Evolutionary conservation across 2,113 vertebrate genomes (phyloP), one percentile per base, ranked within the genome.

Genomic region (Macroglossus sobrinus): DNA sequence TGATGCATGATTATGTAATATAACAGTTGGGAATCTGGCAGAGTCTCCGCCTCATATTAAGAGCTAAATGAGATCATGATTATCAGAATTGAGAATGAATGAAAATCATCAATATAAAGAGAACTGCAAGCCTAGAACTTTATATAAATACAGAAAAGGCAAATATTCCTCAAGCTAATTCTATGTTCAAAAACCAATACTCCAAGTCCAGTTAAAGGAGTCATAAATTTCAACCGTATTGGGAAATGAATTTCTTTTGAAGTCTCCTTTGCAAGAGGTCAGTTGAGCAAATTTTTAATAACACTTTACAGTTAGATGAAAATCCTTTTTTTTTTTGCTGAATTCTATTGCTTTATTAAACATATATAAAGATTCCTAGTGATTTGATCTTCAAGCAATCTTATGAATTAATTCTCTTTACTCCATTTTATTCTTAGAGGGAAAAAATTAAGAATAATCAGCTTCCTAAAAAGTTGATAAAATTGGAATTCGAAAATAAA

Each of bases 251-350:
- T 84, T 92, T 89, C 74, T 55, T 89, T 84, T 69, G 87, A 94
- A 64, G 22, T 84, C 45, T 90, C 50, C 50, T 75, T 64, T 35
- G 12, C 38, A 75, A 63, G 57, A 82, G 82, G 68, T 95, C 63
- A 74, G 8, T 13, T 53, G 24, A 91, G 33, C 47, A 95, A 85
- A 64, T 45, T 84, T 85, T 91, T 81, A 94, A 90, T 82, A 92
- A 79, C 21, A 53, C 69, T 94, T 94, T 90, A 93, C 75, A 95
- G 66, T 94, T 87, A 75, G 45, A 93, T 66, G 30, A 96, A 97
- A 97, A 75, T 85, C 24, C 30, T 81, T 79, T 69, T n/a, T 78
- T 81, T 79, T 68, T n/a, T 78, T 81, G 45, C 13, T 89, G 55
- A 94, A 71, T 90, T 93, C 30, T 68, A 40, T 19, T 86, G 21